Percentiles rank a stretch among this genome's conserved stretches.
These are phyloP conservation scores for Odontothrips loti DNA, from an alignment of 2,888 invertebrate genomes.

Conservation along the genomic window DNA sequence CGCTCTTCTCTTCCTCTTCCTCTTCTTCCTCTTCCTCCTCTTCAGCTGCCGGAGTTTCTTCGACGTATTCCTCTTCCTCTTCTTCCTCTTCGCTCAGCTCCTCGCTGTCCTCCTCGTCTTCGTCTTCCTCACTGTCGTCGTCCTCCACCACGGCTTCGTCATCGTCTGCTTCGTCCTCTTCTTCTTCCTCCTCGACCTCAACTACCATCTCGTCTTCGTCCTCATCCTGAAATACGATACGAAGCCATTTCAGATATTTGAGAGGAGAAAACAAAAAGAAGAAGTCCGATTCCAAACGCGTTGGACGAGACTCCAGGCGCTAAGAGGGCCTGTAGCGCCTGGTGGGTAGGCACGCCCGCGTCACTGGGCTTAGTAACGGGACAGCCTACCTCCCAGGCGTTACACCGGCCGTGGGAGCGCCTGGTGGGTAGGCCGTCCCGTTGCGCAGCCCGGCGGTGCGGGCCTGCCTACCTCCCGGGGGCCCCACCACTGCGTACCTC, in stretches of 20 bases:
- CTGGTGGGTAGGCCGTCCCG: not conserved
- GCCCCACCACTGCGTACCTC: not conserved
- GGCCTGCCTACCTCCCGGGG: not conserved
- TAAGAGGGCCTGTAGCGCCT: too few relatives aligned
- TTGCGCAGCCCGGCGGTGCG: not conserved
- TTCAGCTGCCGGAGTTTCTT: not conserved
- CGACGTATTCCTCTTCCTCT: not conserved
- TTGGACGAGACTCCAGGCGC: too few relatives aligned
- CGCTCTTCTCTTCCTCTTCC: not conserved
- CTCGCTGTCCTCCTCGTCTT: not conserved
- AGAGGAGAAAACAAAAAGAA: too few relatives aligned
- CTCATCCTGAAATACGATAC: conserved; percentile 9
- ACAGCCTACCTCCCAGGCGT: too few relatives aligned
- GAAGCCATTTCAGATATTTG: too few relatives aligned
- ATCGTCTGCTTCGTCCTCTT: not conserved
- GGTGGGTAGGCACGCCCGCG: too few relatives aligned
- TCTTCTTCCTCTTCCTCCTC: not conserved
- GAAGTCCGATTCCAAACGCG: too few relatives aligned
- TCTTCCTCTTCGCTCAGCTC: not conserved
- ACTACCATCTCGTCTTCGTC: conserved; percentile 26
- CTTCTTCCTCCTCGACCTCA: conserved; percentile 3
- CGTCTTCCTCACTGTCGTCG: not conserved
- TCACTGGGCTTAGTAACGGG: too few relatives aligned
- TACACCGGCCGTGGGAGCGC: not conserved
- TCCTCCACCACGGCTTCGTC: not conserved